Base-by-base conservation (phyloP, 2,888 invertebrate species). In the Hetaerina titia region DNA sequence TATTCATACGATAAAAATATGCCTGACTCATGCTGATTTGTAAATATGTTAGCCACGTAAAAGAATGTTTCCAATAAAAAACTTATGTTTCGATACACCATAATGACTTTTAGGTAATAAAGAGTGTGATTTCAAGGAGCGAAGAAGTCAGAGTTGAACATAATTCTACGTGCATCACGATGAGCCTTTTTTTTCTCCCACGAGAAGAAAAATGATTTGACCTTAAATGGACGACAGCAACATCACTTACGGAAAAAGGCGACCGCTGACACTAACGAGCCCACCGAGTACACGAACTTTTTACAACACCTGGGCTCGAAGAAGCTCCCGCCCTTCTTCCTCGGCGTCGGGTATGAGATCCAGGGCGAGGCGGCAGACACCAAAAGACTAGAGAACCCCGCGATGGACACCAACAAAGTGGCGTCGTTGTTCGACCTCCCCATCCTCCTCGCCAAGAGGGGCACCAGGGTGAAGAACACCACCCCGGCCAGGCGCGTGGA, bases 361-460 rank as follows among this genome's bases (percentile, higher is more conserved):
- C 64, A 69, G 45, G 92, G 69, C 45, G 56, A 5, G 56, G 69
- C 69, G 15, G 92, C 92, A 22, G 92, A 64, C 45, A 92, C 69
- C n/a, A 92, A 22, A 57, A 92, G 69, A 69, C 92, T 92, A 69
- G 69, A 92, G n/a, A 92, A 92, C 56, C 92, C 92, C 8, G 92
- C 92, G 69, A 92, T 45, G n/a, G 92, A 45, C 64, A 92, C 69
- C 22, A 92, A 25, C 9, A 92, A 69, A 11, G 69, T 69, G 69
- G 64, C 64, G n/a, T 92, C 92, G 69, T 74, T 92, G 64, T 56
- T 92, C 13, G 56, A n/a, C n/a, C 69, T 64, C 45, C 69, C 69
- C n/a, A 92, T 56, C 45, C 64, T 45, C 31, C 69, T 64, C 17
- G 92, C 92, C 9, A 92, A 45, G 19, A 69, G n/a, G 22, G 92